These are phyloP conservation scores for Apomyelois bistriatella DNA, from an alignment of 2,888 invertebrate genomes.

Conservation along the genomic window DNA sequence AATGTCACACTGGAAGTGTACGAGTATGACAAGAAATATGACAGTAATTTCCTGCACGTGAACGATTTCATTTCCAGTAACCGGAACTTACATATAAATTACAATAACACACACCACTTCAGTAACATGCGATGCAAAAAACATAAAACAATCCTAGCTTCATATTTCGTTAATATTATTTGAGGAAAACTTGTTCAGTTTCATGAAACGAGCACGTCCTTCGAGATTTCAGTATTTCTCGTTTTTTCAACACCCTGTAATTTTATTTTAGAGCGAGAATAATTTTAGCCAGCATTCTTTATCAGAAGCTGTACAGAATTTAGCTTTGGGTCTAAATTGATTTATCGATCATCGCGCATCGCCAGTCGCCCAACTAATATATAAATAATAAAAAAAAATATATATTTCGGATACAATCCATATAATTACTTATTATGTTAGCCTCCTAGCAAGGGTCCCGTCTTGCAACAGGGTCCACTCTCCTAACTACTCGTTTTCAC, in stretches of 20 bases:
- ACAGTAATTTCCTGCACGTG: slow-evolving; percentile 10
- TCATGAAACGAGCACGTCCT: background rate
- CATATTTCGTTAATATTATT: background rate
- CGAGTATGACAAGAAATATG: slow-evolving; percentile 1
- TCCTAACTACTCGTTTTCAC: too few relatives aligned
- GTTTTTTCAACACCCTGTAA: background rate
- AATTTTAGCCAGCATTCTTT: too few relatives aligned
- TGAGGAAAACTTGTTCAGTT: background rate
- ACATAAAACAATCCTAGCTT: background rate
- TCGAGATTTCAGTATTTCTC: background rate
- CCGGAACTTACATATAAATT: slow-evolving; percentile 6
- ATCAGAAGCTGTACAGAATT: too few relatives aligned
- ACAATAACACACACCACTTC: background rate
- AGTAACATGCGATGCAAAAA: background rate
- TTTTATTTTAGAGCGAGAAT: too few relatives aligned
- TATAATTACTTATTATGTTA: too few relatives aligned
- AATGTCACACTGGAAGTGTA: background rate
- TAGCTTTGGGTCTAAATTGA: too few relatives aligned
- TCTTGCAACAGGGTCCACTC: too few relatives aligned
- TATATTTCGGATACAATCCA: too few relatives aligned
- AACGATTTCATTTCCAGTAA: slow-evolving; percentile 11
- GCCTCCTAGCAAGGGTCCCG: too few relatives aligned
- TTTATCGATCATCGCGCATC: too few relatives aligned
- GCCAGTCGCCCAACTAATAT: too few relatives aligned
- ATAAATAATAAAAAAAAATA: too few relatives aligned